Conservation (phyloP, 1,140 invertebrate genomes). For the Tribolium madens region DNA sequence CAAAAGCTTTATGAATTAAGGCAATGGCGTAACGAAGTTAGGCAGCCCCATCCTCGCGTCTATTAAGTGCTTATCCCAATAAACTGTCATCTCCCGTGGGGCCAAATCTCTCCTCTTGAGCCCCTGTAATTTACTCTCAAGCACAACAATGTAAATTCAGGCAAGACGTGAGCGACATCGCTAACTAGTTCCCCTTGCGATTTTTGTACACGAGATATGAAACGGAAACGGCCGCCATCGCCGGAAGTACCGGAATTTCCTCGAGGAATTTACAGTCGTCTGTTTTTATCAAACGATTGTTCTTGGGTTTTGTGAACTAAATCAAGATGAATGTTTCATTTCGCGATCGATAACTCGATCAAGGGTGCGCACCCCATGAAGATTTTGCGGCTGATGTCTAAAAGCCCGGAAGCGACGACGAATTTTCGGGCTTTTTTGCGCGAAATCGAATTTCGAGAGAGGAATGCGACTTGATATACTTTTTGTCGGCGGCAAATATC, state of each 20-base stretch:
- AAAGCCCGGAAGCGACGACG: slow-evolving; percentile 25
- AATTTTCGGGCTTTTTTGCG: slow-evolving; percentile 22
- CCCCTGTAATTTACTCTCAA: slow-evolving; percentile 59
- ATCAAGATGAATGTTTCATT: slow-evolving; percentile 53
- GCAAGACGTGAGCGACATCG: slow-evolving; percentile 58
- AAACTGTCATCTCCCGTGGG: slow-evolving; percentile 61
- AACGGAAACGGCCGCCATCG: slow-evolving; percentile 41
- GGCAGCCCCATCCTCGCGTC: slow-evolving; percentile 53
- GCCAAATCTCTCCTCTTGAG: slow-evolving; percentile 55
- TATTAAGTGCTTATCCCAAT: slow-evolving; percentile 63
- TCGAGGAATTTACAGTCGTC: slow-evolving; percentile 43
- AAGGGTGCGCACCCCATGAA: slow-evolving; percentile 33
- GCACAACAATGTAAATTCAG: slow-evolving; percentile 59
- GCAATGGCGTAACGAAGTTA: slow-evolving; percentile 61
- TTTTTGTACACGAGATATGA: not conserved
- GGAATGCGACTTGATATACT: slow-evolving; percentile 3
- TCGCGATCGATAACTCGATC: slow-evolving; percentile 52
- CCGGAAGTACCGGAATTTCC: slow-evolving; percentile 50
- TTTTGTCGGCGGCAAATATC: not conserved
- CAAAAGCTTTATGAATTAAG: slow-evolving; percentile 62
- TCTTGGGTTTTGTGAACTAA: slow-evolving; percentile 40
- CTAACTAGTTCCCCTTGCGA: slow-evolving; percentile 39
- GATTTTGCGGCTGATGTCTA: slow-evolving; percentile 1
- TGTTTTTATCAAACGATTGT: slow-evolving; percentile 49
- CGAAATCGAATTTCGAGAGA: slow-evolving; percentile 11